phyloP scores from a whole-genome alignment of 2,113 vertebrate species.

The Ancistrus triradiatus region DNA sequence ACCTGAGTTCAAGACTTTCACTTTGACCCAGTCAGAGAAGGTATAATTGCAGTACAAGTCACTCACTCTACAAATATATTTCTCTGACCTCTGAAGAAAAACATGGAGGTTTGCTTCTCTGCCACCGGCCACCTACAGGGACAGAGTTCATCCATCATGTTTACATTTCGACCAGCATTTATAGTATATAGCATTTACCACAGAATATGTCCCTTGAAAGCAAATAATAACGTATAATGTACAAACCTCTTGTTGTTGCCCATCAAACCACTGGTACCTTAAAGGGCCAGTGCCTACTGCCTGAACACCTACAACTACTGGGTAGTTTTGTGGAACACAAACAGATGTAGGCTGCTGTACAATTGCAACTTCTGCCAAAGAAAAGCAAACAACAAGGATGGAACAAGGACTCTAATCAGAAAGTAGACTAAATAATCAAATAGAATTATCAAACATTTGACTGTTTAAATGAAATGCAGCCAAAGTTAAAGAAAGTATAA shows the following conservation, averaged over 20 bases:
- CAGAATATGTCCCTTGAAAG: background rate
- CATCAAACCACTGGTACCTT: conserved; percentile 80
- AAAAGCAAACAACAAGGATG: background rate
- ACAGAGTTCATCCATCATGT: background rate
- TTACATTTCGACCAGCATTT: background rate
- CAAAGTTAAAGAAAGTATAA: too few species aligned
- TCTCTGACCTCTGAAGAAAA: conserved; percentile 59
- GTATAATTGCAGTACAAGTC: conserved; percentile 60
- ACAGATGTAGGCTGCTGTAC: conserved; percentile 69
- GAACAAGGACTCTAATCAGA: too few species aligned
- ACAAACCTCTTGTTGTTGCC: conserved; percentile 61
- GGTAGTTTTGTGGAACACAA: conserved; percentile 71
- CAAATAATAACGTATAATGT: background rate
- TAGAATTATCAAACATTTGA: too few species aligned
- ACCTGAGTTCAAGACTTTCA: conserved; percentile 68
- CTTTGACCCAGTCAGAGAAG: conserved; percentile 79
- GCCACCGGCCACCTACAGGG: conserved; percentile 64
- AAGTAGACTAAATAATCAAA: too few species aligned
- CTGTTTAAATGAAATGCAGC: too few species aligned
- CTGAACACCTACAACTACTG: conserved; percentile 66
- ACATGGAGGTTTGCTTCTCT: conserved; percentile 67
- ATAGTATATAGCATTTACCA: background rate
- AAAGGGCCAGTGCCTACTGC: conserved; percentile 63
- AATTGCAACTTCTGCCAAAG: conserved; percentile 68
- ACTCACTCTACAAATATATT: conserved; percentile 75